Base-by-base conservation (phyloP, 2,888 invertebrate genomes). In the Cosmopolites sordidus region DNA sequence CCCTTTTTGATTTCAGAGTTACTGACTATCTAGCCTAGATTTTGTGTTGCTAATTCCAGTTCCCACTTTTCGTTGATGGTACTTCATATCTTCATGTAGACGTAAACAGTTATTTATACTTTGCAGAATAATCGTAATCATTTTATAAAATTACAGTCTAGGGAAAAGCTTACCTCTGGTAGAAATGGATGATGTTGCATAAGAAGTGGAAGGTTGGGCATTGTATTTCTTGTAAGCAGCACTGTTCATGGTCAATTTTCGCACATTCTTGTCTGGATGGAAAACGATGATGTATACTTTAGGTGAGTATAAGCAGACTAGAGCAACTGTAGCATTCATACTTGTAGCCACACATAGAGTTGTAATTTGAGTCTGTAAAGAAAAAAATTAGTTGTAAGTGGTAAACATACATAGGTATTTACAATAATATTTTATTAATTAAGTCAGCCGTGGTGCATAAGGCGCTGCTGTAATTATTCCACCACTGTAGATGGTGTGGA, bases 231-330 rank as follows among this genome's bases (percentile, higher is more conserved):
- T 69, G 61, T 71, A 69, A 43, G 70, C 66, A 16, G 70, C 69
- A 55, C 68, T 70, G 54, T 70, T 71, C 72, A 75, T 73, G 30
- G 74, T 76, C 48, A 76, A 69, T 62, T 76, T 76, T n/a, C 85
- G 75, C 38, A 84, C 82, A 70, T 86, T 87, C 68, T 86, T 86
- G 65, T 86, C 83, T 38, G 86, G 86, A 68, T 86, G 84, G 66
- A 84, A 81, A 55, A 86, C 73, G 58, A 87, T 84, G 61, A 87
- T 83, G 76, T 85, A 85, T 30, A 86, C 77, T 73, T 86, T 86
- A 15, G 85, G 86, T 16, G 83, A 82, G 70, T 84, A 86, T 5
- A 86, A 76, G 66, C 86, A 86, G 46, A 82, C 80, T 40, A 87
- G 75, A 8, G 84, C 83, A 16, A 84, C 85, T 1, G 83, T 81